Evolutionary conservation across 2,888 invertebrate genomes (phyloP).

Genomic region (Stenolophus ochropezus): DNA sequence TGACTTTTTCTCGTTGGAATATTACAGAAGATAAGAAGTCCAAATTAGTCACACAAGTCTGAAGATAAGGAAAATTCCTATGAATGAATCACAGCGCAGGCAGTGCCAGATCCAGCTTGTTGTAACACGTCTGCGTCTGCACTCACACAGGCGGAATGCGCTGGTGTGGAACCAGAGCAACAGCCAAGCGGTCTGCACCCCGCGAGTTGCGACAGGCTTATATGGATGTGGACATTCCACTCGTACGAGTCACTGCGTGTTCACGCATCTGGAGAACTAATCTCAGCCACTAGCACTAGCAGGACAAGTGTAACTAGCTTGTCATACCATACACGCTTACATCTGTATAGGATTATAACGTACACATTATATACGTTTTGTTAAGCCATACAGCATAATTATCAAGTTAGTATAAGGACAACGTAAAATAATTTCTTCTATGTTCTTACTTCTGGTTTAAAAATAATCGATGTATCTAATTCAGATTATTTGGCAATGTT

Average conservation of each 20-base stretch:
- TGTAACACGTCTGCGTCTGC: not conserved
- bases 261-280: not conserved
- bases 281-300: not conserved
- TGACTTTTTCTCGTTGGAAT: no score
- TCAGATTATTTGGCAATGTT: no score
- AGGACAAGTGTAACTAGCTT: not conserved
- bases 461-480: no score
- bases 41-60: not conserved
- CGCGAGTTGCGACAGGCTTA: not conserved
- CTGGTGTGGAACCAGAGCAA: not conserved
- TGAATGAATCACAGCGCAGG: not conserved
- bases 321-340: no score
- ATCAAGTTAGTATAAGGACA: no score
- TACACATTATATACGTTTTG: no score
- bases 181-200: not conserved
- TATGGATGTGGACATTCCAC: constrained; percentile 8
- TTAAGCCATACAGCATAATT: no score
- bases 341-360: no score
- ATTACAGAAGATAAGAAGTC: not conserved
- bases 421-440: no score
- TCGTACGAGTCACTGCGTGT: not conserved
- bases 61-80: constrained; percentile 14
- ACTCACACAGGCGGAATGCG: not conserved
- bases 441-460: no score
- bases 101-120: not conserved